Evolutionary conservation across 2,113 vertebrate species (phyloP).

Genomic region (Anoplopoma fimbria): DNA sequence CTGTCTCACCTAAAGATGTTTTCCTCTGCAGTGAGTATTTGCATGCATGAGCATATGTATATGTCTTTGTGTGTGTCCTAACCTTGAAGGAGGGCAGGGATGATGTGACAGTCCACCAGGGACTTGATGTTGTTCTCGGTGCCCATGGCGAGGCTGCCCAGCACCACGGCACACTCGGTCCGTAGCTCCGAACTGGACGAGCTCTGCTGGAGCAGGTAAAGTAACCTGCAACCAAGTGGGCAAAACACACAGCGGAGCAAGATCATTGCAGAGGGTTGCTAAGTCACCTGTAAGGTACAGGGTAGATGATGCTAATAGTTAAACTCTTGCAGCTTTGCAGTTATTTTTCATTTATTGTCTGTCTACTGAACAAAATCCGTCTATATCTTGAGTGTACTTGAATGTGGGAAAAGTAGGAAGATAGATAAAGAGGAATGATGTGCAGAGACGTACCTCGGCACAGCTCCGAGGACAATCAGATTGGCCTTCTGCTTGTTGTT

Average conservation of each 20-base stretch:
- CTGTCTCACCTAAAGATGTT: background rate
- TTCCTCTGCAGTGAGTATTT: background rate
- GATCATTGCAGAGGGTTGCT: no score
- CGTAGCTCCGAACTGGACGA: constrained; percentile 92
- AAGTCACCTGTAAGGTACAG: no score
- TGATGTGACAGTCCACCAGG: constrained; percentile 98
- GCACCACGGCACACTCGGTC: constrained; percentile 95
- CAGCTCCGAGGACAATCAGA: constrained; percentile 98
- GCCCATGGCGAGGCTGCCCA: constrained; percentile 98
- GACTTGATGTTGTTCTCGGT: constrained; percentile 99
- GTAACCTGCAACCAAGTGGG: constrained; percentile 84
- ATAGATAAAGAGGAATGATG: background rate
- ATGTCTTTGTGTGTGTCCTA: background rate
- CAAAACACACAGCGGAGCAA: no score
- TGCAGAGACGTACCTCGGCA: constrained; percentile 88
- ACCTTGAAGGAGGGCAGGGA: constrained; percentile 98
- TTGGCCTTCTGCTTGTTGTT: constrained; percentile 99
- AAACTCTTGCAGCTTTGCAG: no score
- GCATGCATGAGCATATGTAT: background rate
- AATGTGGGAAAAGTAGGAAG: background rate
- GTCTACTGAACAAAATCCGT: no score
- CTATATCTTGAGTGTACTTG: background rate
- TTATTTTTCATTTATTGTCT: no score
- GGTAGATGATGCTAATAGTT: no score
- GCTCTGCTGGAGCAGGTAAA: constrained; percentile 98